Evolutionary conservation across 2,113 vertebrate genomes (phyloP).

Genomic region (Oncorhynchus clarkii): DNA sequence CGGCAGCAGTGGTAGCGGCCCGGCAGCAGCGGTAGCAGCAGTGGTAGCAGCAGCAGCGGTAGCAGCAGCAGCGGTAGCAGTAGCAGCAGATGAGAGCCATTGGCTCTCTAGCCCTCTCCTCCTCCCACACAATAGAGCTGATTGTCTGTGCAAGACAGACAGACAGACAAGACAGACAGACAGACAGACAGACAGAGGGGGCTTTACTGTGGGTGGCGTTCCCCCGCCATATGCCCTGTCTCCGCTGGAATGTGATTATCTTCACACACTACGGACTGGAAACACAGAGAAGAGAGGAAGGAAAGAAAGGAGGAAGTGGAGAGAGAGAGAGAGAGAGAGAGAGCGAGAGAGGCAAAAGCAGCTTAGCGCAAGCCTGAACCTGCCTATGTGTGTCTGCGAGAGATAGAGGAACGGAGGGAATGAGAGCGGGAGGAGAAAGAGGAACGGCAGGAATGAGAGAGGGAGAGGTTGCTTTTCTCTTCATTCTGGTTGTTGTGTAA

Average conservation of each 20-base stretch:
- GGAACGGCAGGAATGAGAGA: too few relatives aligned
- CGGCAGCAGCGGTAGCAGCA: too few relatives aligned
- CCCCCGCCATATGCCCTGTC: conserved; percentile 86
- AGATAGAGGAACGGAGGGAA: too few relatives aligned
- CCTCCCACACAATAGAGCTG: conserved; percentile 76
- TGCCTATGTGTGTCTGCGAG: conserved; percentile 18
- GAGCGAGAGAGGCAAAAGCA: conserved; percentile 38
- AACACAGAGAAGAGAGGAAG: conserved; percentile 50
- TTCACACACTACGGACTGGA: conserved; percentile 65
- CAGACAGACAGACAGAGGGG: conserved; percentile 48
- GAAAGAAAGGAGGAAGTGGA: conserved; percentile 21
- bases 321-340: background rate
- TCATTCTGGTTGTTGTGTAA: conserved; percentile 16
- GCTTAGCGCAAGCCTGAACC: conserved; percentile 57
- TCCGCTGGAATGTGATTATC: conserved; percentile 89
- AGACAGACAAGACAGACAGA: conserved; percentile 24
- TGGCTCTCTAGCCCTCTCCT: conserved; percentile 70
- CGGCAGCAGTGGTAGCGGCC: conserved; percentile 41
- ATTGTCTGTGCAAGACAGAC: conserved; percentile 72
- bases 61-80: conserved; percentile 15
- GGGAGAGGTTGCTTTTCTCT: conserved; percentile 28
- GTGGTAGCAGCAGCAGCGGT: too few relatives aligned
- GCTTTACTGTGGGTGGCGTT: conserved; percentile 78
- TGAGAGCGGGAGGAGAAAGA: background rate
- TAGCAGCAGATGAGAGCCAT: conserved; percentile 60